phyloP scores from a whole-genome alignment of 2,797 vertebrate genomes.

The Artibeus jamaicensis region DNA sequence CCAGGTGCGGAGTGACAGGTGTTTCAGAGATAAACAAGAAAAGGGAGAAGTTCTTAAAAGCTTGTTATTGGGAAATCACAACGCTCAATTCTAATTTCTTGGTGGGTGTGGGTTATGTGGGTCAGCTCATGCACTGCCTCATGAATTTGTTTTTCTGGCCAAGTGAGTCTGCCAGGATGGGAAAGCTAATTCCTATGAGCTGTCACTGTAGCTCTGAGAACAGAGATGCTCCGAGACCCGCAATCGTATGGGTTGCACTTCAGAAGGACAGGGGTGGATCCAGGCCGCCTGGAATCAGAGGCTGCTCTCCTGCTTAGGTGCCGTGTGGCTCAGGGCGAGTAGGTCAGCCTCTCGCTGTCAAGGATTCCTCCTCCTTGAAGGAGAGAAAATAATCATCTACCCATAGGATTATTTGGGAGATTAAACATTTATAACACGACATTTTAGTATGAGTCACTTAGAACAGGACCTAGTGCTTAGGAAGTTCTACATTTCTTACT shows the following conservation, averaged over 20 bases:
- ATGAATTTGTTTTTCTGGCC: not conserved
- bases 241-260: not conserved
- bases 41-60: not conserved
- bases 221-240: not conserved
- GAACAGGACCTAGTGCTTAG: not conserved
- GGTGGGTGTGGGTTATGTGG: constrained; percentile 1
- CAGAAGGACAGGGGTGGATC: not conserved
- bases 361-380: not conserved
- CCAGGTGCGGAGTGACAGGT: not conserved
- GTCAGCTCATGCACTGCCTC: not conserved
- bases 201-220: not conserved
- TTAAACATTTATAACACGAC: not conserved
- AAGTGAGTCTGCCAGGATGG: not conserved
- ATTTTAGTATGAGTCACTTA: not conserved
- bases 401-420: not conserved
- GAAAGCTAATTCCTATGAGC: not conserved
- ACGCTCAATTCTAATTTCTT: not conserved
- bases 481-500: not conserved
- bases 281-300: not conserved
- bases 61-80: not conserved
- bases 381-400: not conserved
- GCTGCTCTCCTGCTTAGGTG: not conserved
- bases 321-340: not conserved
- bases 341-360: not conserved
- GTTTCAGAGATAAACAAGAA: not conserved